A percentile compares a stretch with the other conserved stretches of the same genome.
phyloP scores from a whole-genome alignment of 1,140 invertebrate genomes.

The Pogonus chalceus region DNA sequence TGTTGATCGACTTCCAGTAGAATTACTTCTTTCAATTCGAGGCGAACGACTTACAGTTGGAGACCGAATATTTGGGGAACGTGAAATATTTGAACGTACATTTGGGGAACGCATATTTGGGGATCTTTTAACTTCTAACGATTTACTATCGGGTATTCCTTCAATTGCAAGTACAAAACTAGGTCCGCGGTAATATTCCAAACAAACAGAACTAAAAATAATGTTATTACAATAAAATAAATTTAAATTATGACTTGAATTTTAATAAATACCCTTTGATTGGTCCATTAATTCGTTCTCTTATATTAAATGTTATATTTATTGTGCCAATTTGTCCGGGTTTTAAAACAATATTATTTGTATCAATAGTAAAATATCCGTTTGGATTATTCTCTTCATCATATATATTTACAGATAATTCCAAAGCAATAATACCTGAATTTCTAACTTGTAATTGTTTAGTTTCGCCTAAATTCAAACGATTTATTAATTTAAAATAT shows the following conservation, averaged over 20 bases:
- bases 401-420: not conserved
- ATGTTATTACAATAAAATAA: no score
- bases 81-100: not conserved
- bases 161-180: not conserved
- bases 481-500: not conserved
- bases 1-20: not conserved
- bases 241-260: not conserved
- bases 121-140: not conserved
- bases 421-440: not conserved
- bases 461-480: not conserved
- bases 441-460: not conserved
- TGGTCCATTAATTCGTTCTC: not conserved
- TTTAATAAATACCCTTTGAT: slow-evolving; percentile 2
- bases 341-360: not conserved
- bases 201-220: not conserved
- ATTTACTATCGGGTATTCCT: not conserved
- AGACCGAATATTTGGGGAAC: not conserved
- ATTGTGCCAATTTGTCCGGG: not conserved
- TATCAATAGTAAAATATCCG: not conserved
- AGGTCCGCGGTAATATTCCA: not conserved
- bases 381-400: not conserved
- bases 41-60: no score
- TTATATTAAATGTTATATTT: not conserved
- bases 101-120: not conserved
- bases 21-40: not conserved